Percentiles rank a stretch among this genome's conserved stretches.
Conservation (phyloP, 1,140 invertebrate species). For the Zaprionus ghesquierei region DNA sequence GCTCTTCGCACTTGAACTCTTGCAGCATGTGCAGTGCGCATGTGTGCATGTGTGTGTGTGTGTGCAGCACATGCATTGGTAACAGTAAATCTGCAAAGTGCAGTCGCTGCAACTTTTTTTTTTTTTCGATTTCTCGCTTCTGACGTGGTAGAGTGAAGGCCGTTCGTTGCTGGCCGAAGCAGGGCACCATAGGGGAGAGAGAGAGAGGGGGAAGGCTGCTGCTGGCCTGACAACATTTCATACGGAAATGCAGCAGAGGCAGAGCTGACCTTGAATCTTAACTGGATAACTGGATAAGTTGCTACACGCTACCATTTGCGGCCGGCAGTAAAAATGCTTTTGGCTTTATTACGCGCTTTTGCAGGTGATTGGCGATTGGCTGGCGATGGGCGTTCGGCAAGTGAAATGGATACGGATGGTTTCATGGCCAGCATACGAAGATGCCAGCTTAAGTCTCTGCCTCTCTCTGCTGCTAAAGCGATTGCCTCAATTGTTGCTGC, state of each 20-base stretch:
- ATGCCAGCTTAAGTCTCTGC: slow-evolving; percentile 3
- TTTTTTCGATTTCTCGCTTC: background rate
- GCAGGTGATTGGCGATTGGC: slow-evolving; percentile 34
- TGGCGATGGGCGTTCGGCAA: slow-evolving; percentile 38
- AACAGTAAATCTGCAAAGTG: slow-evolving; percentile 3
- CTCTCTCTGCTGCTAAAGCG: slow-evolving; percentile 6
- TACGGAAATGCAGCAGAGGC: slow-evolving; percentile 61
- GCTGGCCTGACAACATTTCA: slow-evolving; percentile 64
- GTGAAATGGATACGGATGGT: slow-evolving; percentile 64
- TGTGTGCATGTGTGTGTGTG: background rate
- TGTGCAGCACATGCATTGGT: background rate
- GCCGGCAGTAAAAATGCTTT: slow-evolving; percentile 13
- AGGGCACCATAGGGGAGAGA: background rate
- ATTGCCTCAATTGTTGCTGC: slow-evolving; percentile 21
- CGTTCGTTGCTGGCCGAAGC: slow-evolving; percentile 3
- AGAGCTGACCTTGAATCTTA: slow-evolving; percentile 67
- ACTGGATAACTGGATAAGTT: slow-evolving; percentile 35
- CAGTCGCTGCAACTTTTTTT: slow-evolving; percentile 25
- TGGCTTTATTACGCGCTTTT: slow-evolving; percentile 17
- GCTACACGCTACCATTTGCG: slow-evolving; percentile 3
- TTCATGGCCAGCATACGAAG: slow-evolving; percentile 59
- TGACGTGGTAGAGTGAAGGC: slow-evolving; percentile 49
- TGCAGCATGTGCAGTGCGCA: slow-evolving; percentile 15
- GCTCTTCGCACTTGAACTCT: slow-evolving; percentile 63
- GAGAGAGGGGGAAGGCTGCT: slow-evolving; percentile 6